Base-by-base conservation (phyloP, 1,140 invertebrate species). In the Ceratosolen solmsi region DNA sequence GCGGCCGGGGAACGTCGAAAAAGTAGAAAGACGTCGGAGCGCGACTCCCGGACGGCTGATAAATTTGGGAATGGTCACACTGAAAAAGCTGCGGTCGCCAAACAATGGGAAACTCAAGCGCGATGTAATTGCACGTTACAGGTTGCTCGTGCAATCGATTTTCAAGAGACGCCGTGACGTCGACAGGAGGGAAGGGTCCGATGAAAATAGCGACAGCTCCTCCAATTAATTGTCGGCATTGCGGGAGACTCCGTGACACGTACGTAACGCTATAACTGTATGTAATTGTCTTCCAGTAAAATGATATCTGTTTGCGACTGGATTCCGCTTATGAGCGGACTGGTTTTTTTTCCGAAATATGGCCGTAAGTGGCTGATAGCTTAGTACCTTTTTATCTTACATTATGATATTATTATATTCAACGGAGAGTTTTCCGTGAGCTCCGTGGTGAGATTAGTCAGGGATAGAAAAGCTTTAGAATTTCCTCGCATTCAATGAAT, bases 141-240 rank as follows among this genome's bases (percentile, higher is more conserved):
- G 41, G 13, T 11, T 11, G 36, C 27, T 20, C 22, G 36, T 22
- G 9, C n/a, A 38, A 76, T 76, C 74, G 58, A 76, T 76, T 76
- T 76, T 38, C 74, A 46, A 4, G 30, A 56, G 70, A 22, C 54
- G 30, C 17, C 9, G 13, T 63, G 27, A 63, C 58, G 27, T 63
- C 58, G n/a, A 1, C 27, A n/a, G n/a, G 22, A 1, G 38, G n/a
- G 7, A n/a, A 38, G 38, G 70, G 25, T 20, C 15, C 5, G 25
- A 5, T 8, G 56, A 63, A 77, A 65, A 79, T 79, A 46, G 41
- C 77, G 49, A n/a, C 9, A 11, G 46, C 13, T 33, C 56, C 46
- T 68, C 46, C 63, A 79, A 79, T 79, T 72, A 72, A 79, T 79
- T 27, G 49, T 71, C 77, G 65, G 4, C 65, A 11, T 71, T 46